Base-by-base conservation (phyloP, 2,888 invertebrate genomes). In the Rhimphoctona megacephalus region DNA sequence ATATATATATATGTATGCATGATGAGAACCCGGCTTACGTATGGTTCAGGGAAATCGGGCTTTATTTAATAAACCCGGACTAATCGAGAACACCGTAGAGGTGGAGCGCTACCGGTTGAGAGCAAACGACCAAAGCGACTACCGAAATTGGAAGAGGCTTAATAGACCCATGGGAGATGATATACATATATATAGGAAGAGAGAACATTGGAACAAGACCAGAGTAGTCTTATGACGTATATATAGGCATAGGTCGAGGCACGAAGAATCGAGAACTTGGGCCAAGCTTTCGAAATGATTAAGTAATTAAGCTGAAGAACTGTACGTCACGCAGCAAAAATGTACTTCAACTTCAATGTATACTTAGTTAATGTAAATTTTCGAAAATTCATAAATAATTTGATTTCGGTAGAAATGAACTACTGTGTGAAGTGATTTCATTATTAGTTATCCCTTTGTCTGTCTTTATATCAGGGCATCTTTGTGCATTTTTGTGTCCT, bases 21-120 rank as follows among this genome's bases (percentile, higher is more conserved):
- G 30, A 17, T 52, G 54, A 70, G 19, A 76, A 52, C 22, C 64
- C 52, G 57, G 57, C 57, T 52, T 83, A 82, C 61, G 64, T 83
- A 70, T 61, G 77, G 69, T 76, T 73, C 74, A 78, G 82, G 85
- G 87, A 87, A 90, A 89, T 86, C 87, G 88, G 88, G 87, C 89
- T 89, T 90, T 90, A 90, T 90, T 89, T 89, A 91, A 89, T 90
- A 90, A 90, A 87, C 74, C 85, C 89, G 49, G 64, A 85, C 85
- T 90, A 90, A 90, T 90, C 85, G 87, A 81, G 83, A 70, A 76
- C 82, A 82, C 54, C 69, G 64, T 85, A 57, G 81, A 74, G 39
- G 76, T 22, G 61, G 57, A 82, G 61, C 79, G 22, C 64, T 36
- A 72, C 49, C 36, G 72, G 57, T 74, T 54, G 64, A 79, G 79